Base-by-base conservation (phyloP, 1,140 invertebrate genomes). In the Euschistus heros region DNA sequence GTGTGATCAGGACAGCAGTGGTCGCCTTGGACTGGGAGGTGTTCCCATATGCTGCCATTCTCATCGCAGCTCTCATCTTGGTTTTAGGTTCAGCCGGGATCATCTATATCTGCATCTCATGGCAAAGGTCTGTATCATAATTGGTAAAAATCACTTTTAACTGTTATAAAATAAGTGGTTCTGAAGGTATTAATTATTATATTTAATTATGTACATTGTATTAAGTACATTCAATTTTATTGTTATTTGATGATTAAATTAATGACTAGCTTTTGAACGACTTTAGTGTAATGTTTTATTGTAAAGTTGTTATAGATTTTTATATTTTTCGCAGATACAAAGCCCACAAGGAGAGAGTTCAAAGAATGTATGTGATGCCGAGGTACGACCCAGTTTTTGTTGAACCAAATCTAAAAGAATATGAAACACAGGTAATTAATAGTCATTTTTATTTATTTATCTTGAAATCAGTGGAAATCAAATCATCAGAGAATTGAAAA, bases 31-130 rank as follows among this genome's bases (percentile, higher is more conserved):
- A 82, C 66, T 85, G 81, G 69, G 86, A 86, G 66, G 86, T 90
- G 5, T 89, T 92, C 70, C 91, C 91, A 10, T 90, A 91, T 62
- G 91, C 89, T 7, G 78, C 95, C 7, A 88, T 96, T 60, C 83
- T 89, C 22, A 84, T 95, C 20, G 92, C 91, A 0, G 86, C 85
- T 44, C 82, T 95, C 18, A 94, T 96, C 63, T 82, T 94, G 18
- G 80, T 95, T 4, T 80, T 94, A 22, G 89, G 89, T 2, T 80
- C 88, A 17, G 85, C 88, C 62, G 91, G 89, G 15, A 94, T 94
- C 44, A 84, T 93, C 30, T 93, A 94, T 72, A 92, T 95, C 33
- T 93, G 92, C 73, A 84, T 92, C 50, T 91, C 91, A 0, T 94
- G 92, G 91, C 89, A 90, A 63, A 91, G 88, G 90, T 92, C 3